Evolutionary conservation across 2,113 vertebrate genomes (phyloP).

Genomic region (Ictidomys tridecemlineatus): DNA sequence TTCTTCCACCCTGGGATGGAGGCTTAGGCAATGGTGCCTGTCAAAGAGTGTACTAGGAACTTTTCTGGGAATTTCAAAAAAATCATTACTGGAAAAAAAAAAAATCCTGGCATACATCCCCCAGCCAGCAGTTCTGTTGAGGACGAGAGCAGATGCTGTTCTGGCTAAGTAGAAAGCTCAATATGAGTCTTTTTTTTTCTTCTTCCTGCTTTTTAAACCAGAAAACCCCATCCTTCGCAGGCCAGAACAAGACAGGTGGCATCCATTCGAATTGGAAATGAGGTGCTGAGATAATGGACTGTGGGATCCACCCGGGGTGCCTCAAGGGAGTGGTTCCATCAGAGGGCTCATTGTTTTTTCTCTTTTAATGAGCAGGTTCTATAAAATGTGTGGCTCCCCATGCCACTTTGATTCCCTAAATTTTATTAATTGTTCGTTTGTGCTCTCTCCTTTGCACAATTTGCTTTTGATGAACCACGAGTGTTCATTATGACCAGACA

Average conservation of each 20-base stretch:
- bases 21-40: neutral
- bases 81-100: conserved; percentile 34
- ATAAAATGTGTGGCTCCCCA: conserved; percentile 57
- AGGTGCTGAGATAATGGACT: conserved; percentile 32
- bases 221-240: conserved; percentile 42
- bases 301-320: neutral
- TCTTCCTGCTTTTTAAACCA: conserved; percentile 66
- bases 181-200: neutral
- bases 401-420: conserved; percentile 71
- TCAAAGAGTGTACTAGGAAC: neutral
- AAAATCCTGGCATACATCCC: conserved; percentile 49
- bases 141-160: conserved; percentile 6
- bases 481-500: conserved; percentile 30
- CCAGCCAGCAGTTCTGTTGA: neutral
- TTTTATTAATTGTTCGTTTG: conserved; percentile 79
- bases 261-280: conserved; percentile 62
- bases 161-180: conserved; percentile 69
- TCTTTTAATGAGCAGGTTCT: conserved; percentile 71
- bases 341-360: conserved; percentile 56
- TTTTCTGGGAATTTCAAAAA: conserved; percentile 43
- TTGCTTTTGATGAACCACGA: conserved; percentile 79
- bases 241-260: conserved; percentile 64
- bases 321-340: conserved; percentile 36
- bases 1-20: neutral
- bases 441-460: conserved; percentile 62